These are phyloP conservation scores for Microcebus ravelobensis DNA, from an alignment of 2,113 vertebrate species.

Conservation along the genomic window DNA sequence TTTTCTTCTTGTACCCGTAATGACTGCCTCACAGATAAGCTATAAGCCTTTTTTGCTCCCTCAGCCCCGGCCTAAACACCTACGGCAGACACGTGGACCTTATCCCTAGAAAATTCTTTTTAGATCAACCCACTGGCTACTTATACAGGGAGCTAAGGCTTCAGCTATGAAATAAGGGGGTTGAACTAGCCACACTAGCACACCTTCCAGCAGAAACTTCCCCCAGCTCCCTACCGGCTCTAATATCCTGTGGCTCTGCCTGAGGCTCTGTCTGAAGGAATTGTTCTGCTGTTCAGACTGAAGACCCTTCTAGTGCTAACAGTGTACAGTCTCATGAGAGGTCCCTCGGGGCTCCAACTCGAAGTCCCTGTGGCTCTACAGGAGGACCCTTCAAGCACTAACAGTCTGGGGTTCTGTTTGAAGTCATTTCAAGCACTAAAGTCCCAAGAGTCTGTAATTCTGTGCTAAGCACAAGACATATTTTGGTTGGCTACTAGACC, in stretches of 20 bases:
- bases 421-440: background rate
- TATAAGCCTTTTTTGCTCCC: background rate
- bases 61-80: background rate
- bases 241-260: background rate
- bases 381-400: background rate
- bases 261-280: background rate
- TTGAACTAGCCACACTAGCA: no score
- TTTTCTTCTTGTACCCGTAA: background rate
- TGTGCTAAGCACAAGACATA: background rate
- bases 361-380: background rate
- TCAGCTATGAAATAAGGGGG: background rate
- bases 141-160: background rate
- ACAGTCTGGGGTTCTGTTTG: background rate
- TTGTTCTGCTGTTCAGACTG: background rate
- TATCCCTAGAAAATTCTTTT: background rate
- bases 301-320: background rate
- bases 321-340: background rate
- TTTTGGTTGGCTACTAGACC: background rate
- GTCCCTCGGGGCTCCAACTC: background rate
- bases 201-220: background rate
- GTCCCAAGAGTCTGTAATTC: background rate
- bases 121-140: background rate
- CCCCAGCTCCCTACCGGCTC: background rate
- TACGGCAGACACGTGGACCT: background rate
- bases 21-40: background rate